phyloP scores from a whole-genome alignment of 2,888 invertebrate genomes.

The Brenthis ino region DNA sequence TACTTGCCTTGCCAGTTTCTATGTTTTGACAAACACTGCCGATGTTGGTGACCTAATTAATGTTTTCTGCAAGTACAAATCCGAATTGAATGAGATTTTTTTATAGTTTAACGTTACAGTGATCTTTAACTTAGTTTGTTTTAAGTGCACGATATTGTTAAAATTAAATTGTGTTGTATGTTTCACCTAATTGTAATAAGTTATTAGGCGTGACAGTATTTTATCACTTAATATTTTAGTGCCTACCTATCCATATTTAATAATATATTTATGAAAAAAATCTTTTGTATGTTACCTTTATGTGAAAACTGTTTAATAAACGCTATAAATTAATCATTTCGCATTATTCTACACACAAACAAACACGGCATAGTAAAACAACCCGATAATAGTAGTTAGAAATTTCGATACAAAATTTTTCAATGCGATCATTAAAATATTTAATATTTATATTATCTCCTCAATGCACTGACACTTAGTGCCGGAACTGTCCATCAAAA shows the following conservation, averaged over 20 bases:
- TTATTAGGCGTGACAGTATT: conserved; percentile 78
- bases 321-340: conserved; percentile 76
- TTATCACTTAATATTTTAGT: conserved; percentile 72
- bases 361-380: conserved; percentile 31
- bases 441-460: conserved; percentile 46
- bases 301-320: conserved; percentile 80
- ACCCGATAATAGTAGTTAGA: conserved; percentile 19
- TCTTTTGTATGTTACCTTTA: conserved; percentile 77
- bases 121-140: conserved; percentile 78
- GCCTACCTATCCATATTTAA: conserved; percentile 72
- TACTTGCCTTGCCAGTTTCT: conserved; percentile 80
- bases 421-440: conserved; percentile 26
- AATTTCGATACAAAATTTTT: conserved; percentile 6
- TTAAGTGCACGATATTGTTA: conserved; percentile 81
- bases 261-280: conserved; percentile 71
- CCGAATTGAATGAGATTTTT: conserved; percentile 80
- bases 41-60: conserved; percentile 66
- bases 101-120: conserved; percentile 78
- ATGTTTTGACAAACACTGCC: conserved; percentile 78
- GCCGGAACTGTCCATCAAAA: conserved; percentile 55
- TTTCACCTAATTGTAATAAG: conserved; percentile 78
- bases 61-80: conserved; percentile 81
- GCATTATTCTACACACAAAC: conserved; percentile 73
- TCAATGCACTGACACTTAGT: conserved; percentile 55
- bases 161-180: conserved; percentile 79